These are phyloP conservation scores for Trogon melanurus DNA, from an alignment of 2,113 vertebrate genomes.

Conservation along the genomic window DNA sequence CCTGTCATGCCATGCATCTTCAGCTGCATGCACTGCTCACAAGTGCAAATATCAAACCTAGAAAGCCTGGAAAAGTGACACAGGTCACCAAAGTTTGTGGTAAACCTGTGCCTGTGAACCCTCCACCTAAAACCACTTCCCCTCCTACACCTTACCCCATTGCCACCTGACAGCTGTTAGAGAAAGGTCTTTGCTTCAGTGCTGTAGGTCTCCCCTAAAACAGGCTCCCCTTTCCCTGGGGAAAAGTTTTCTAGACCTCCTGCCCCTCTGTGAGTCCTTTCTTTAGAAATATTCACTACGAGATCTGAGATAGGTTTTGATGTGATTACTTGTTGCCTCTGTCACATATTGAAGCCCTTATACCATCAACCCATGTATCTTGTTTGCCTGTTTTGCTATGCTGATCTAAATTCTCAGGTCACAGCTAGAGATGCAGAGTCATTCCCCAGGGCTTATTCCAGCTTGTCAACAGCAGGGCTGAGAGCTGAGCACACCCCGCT, in stretches of 20 bases:
- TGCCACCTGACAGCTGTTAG: neutral
- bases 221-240: neutral
- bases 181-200: neutral
- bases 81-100: neutral
- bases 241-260: neutral
- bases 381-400: neutral
- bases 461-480: neutral
- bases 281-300: neutral
- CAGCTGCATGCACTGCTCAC: neutral
- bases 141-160: neutral
- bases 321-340: neutral
- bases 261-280: neutral
- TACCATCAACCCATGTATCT: neutral
- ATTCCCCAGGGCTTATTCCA: neutral
- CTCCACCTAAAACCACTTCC: rapidly evolving
- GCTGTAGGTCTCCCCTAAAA: neutral
- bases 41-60: neutral
- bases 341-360: neutral
- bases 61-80: neutral
- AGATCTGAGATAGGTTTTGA: neutral
- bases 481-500: neutral
- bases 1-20: neutral
- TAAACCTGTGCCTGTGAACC: neutral
- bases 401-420: neutral
- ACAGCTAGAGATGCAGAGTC: neutral